These are phyloP conservation scores for Eristalis pertinax DNA, from an alignment of 2,888 invertebrate species.

Conservation along the genomic window DNA sequence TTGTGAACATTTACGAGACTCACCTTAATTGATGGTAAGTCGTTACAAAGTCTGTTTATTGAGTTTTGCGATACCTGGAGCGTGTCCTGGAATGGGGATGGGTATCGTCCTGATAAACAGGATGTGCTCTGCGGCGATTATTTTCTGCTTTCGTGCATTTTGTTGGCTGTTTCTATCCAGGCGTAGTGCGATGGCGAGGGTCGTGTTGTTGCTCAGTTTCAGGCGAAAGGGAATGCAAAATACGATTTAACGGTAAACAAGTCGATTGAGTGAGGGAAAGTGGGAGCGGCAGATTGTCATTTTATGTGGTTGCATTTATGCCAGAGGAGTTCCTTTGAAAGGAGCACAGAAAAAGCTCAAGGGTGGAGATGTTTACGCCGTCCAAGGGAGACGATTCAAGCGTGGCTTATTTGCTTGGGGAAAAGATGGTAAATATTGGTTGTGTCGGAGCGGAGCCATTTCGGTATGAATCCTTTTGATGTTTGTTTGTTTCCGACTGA, in stretches of 20 bases:
- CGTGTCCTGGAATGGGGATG: not conserved
- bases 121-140: not conserved
- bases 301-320: not conserved
- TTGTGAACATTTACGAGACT: not conserved
- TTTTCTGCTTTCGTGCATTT: not conserved
- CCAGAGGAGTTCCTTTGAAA: not conserved
- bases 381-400: too few relatives aligned
- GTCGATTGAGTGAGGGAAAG: not conserved
- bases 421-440: too few relatives aligned
- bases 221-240: not conserved
- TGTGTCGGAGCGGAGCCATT: too few relatives aligned
- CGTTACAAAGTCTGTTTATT: not conserved
- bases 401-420: too few relatives aligned
- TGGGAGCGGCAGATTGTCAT: not conserved
- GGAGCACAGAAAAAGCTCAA: not conserved
- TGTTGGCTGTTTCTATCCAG: not conserved
- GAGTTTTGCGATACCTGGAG: not conserved
- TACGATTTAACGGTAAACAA: not conserved
- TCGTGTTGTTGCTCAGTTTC: not conserved
- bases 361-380: too few relatives aligned
- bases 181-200: not conserved
- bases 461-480: too few relatives aligned
- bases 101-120: not conserved
- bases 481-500: too few relatives aligned
- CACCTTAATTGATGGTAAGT: not conserved